Evolutionary conservation across 2,113 vertebrate genomes (phyloP).

Genomic region (Lampris incognitus): DNA sequence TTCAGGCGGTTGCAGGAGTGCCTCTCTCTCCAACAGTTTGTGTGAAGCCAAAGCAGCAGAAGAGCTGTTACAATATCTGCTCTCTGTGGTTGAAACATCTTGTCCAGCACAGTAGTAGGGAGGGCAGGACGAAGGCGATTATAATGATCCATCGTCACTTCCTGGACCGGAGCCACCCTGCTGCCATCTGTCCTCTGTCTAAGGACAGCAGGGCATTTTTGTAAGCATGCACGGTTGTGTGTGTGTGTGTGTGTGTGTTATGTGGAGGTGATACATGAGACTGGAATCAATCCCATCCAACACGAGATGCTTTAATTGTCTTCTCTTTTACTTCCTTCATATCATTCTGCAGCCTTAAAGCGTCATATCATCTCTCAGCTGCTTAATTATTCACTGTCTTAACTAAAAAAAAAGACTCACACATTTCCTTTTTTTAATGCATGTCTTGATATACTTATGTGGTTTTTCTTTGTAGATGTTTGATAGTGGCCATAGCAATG

Average conservation of each 20-base stretch:
- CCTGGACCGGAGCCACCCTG: conserved; percentile 75
- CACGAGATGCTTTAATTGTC: conserved; percentile 50
- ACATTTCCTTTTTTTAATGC: neutral
- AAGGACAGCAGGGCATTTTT: conserved; percentile 62
- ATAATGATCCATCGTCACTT: conserved; percentile 80
- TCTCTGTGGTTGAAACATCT: conserved; percentile 79
- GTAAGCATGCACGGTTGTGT: conserved; percentile 31
- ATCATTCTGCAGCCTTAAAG: conserved; percentile 12
- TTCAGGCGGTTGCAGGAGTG: conserved; percentile 36
- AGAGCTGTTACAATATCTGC: conserved; percentile 64
- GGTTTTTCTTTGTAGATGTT: neutral
- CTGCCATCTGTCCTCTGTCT: conserved; percentile 82
- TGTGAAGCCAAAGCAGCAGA: conserved; percentile 56
- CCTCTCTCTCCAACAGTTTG: conserved; percentile 51
- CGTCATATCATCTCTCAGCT: conserved; percentile 4
- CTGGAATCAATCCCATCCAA: conserved; percentile 36
- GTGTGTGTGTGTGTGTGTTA: conserved; percentile 22
- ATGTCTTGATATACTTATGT: neutral
- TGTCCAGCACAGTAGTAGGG: conserved; percentile 77
- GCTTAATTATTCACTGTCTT: no score
- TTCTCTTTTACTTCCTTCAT: conserved; percentile 18
- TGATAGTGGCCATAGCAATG: neutral
- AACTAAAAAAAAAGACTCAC: neutral
- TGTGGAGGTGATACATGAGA: conserved; percentile 48
- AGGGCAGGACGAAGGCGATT: conserved; percentile 79